Evolutionary conservation across 2,888 invertebrate genomes (phyloP), one percentile per base, ranked within the genome.

Genomic region (Oligia strigilis): DNA sequence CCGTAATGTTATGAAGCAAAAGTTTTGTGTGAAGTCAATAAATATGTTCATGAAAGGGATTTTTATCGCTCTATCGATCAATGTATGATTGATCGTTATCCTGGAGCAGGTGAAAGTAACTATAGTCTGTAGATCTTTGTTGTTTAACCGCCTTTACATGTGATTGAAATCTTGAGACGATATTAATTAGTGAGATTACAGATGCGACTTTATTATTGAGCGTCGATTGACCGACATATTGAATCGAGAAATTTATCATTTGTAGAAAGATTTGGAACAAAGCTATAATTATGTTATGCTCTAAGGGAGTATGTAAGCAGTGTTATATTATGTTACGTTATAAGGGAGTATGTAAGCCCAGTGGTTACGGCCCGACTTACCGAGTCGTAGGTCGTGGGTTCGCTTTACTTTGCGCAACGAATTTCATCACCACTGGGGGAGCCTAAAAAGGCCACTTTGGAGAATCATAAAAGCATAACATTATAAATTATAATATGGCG

Each of bases 21-120:
- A 88, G 87, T 86, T 91, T 90, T 90, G 88, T 92, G 88, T 89
- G 86, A 90, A 89, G 87, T 88, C 87, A 88, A 90, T 91, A 88
- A 87, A 87, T 86, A 86, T 83, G 86, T 88, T 89, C 83, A 88
- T 90, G 89, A 91, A 89, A 86, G 85, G 87, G 88, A 83, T 81
- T 87, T 86, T 91, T 90, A 92, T 92, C 90, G 89, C 90, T 89
- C 92, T 90, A 94, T 93, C 91, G 91, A 93, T 94, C 93, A 91
- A 90, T 83, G 80, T 82, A 76, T 93, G 94, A 95, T 94, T 89
- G 93, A 94, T 94, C 88, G 90, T 82, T 91, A 92, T 93, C 92
- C 92, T 92, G 89, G 72, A 83, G 78, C 85, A 84, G 92, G 94
- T 91, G 94, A 94, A 94, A 94, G 94, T 94, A 81, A 83, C 83